Evolutionary conservation across 2,888 invertebrate genomes (phyloP), one percentile per base, ranked within the genome.

Genomic region (Protophormia terraenovae): DNA sequence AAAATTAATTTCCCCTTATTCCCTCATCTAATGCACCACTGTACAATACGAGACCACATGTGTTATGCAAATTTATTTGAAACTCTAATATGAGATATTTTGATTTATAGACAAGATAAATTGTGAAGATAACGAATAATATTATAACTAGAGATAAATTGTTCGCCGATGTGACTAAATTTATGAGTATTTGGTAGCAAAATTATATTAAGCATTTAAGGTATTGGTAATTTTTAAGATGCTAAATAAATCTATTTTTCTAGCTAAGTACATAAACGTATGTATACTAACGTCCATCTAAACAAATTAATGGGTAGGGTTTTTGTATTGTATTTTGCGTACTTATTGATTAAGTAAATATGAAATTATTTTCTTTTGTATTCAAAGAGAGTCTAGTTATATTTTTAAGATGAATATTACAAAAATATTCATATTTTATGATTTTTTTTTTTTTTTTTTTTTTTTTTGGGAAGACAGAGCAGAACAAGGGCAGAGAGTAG

Each of bases 261-360:
- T 10, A 45, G 14, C 53, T 14, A 53, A 24, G 24, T 53, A 24
- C 19, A 19, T 47, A 19, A 7, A 6, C 19, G 19, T 8, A 19
- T 14, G 60, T 45, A 45, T 38, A 60, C 60, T 4, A 5, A 72
- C n/a, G 16, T 24, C 24, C 14, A 50, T 14, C 22, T 55, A 55
- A 60, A 64, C 10, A n/a, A 14, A 66, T 47, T 53, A 27, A 72
- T 67, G 83, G 62, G 58, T 60, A 53, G 38, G 55, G 60, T 72
- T 22, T 35, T 35, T 19, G 32, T 71, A 71, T 76, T 71, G 71
- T 58, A 50, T 78, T 53, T 62, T 50, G 55, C 71, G 47, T 78
- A 78, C 60, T 73, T 75, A 71, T 79, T 82, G 55, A 85, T 71
- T 79, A 85, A 85, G 50, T 58, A 75, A 85, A 85, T 60, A 82